Conservation (phyloP, 2,113 vertebrate genomes). For the Anarhynchus alexandrinus region DNA sequence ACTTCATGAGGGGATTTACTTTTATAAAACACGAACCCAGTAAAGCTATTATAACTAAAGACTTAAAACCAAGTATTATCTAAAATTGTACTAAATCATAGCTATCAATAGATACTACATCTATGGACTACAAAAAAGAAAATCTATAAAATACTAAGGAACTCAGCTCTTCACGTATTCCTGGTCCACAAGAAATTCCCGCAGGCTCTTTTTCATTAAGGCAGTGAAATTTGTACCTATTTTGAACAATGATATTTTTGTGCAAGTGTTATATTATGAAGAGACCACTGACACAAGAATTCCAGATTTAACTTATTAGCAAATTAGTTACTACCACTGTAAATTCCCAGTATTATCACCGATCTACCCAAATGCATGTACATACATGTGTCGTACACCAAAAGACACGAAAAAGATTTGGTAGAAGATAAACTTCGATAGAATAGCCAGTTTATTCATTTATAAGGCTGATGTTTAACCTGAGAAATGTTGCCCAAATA, state of each 20-base stretch:
- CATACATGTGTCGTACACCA: accelerated
- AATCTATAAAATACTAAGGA: neutral
- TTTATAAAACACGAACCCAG: neutral
- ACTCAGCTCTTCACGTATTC: neutral
- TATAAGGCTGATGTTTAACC: neutral
- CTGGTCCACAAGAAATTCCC: neutral
- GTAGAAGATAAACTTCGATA: neutral
- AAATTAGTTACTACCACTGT: neutral
- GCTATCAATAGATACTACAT: neutral
- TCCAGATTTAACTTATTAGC: neutral
- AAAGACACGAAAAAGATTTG: neutral
- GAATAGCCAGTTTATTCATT: neutral
- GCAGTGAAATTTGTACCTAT: neutral
- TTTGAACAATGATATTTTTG: neutral
- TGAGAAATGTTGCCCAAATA: neutral
- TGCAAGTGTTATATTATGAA: neutral
- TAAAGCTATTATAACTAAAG: neutral
- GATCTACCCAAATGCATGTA: accelerated
- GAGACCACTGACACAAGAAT: neutral
- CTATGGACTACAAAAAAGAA: neutral
- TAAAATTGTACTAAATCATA: neutral
- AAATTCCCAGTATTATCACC: neutral
- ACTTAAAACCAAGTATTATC: neutral
- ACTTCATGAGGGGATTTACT: neutral
- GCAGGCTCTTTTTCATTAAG: neutral